Percentiles rank a stretch among this genome's conserved stretches.
phyloP scores from a whole-genome alignment of 2,113 vertebrate species.

The Mastomys coucha region DNA sequence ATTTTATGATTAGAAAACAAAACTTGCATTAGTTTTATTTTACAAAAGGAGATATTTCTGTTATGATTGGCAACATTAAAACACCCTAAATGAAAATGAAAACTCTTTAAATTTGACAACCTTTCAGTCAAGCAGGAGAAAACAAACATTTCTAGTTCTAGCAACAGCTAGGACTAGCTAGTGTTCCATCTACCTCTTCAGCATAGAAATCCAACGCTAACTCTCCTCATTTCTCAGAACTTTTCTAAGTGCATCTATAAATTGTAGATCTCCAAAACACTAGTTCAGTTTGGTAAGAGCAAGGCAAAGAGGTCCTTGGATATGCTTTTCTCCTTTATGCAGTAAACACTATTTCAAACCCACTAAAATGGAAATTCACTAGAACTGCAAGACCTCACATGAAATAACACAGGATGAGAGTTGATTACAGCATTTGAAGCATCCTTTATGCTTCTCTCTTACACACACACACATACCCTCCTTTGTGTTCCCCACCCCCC shows the following conservation, averaged over 20 bases:
- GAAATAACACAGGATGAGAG: constrained; percentile 65
- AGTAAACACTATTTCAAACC: constrained; percentile 1
- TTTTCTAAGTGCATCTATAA: constrained; percentile 64
- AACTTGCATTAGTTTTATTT: constrained; percentile 59
- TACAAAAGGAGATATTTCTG: constrained; percentile 66
- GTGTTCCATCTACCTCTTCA: constrained; percentile 63
- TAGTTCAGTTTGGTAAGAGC: constrained; percentile 46
- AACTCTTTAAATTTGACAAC: constrained; percentile 26
- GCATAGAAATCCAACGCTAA: constrained; percentile 50
- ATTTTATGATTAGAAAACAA: constrained; percentile 73
- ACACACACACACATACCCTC: background rate
- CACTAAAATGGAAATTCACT: constrained; percentile 57
- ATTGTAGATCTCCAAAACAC: constrained; percentile 50
- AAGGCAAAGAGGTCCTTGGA: constrained; percentile 66
- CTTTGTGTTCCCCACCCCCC: background rate
- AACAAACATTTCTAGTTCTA: constrained; percentile 58
- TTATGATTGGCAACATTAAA: constrained; percentile 44
- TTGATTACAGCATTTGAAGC: constrained; percentile 60
- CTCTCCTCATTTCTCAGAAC: constrained; percentile 56
- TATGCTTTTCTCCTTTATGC: constrained; percentile 44
- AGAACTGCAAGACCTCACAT: constrained; percentile 52
- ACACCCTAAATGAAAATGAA: constrained; percentile 62
- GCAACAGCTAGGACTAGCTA: constrained; percentile 58
- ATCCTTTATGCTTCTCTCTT: constrained; percentile 56
- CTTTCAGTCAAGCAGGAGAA: constrained; percentile 5